Evolutionary conservation across 2,797 vertebrate species (phyloP).

Genomic region (Tokudaia tokunoshimensis): DNA sequence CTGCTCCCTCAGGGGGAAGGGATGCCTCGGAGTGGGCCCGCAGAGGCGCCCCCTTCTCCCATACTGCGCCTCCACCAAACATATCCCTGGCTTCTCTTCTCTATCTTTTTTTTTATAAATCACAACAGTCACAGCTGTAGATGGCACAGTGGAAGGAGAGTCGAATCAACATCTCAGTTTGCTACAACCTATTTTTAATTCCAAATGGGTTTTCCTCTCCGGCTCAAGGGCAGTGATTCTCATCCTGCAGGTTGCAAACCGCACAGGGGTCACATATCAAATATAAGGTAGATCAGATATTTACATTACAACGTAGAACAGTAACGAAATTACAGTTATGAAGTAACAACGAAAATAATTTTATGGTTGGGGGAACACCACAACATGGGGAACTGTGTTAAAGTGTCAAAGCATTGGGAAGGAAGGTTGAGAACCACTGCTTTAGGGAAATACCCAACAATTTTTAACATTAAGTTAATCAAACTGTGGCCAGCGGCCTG

Average conservation of each 20-base stretch:
- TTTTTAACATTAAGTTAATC: conserved; percentile 31
- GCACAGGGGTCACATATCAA: background rate
- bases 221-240: background rate
- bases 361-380: background rate
- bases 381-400: background rate
- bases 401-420: background rate
- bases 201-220: background rate
- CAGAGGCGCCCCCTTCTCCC: background rate
- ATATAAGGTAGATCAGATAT: background rate
- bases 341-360: background rate
- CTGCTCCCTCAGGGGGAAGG: background rate
- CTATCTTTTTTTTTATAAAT: background rate
- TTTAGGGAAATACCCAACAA: background rate
- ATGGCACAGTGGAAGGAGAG: background rate
- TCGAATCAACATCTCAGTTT: background rate
- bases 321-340: background rate
- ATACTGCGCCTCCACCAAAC: background rate
- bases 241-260: background rate
- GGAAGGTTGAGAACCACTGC: no score
- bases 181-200: background rate
- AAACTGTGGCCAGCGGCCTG: background rate
- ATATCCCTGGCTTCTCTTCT: background rate
- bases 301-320: background rate
- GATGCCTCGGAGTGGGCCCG: background rate
- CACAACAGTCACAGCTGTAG: background rate